Evolutionary conservation across 1,140 invertebrate genomes (phyloP).

Genomic region (Oscheius sp.): DNA sequence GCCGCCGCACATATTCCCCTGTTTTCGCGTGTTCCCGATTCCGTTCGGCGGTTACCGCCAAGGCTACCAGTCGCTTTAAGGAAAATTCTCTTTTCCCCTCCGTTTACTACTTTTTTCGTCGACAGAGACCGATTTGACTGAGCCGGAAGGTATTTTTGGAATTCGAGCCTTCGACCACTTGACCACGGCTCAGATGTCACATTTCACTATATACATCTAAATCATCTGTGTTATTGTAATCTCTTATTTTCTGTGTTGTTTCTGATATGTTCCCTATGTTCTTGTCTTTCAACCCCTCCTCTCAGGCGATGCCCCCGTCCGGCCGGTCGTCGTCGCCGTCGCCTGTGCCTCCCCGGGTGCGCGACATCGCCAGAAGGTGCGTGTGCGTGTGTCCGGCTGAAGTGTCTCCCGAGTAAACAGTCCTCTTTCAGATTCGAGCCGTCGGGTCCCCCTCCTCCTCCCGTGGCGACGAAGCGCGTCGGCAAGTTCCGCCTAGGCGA

Average conservation of each 20-base stretch:
- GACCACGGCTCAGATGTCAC: no score
- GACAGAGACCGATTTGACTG: not conserved
- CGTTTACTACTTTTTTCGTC: not conserved
- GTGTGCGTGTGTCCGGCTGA: no score
- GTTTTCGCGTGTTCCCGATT: no score
- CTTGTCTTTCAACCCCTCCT: not conserved
- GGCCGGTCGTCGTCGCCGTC: not conserved
- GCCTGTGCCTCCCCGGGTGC: not conserved
- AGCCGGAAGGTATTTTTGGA: no score
- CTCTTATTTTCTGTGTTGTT: not conserved
- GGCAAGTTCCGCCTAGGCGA: not conserved
- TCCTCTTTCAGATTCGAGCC: constrained; percentile 1
- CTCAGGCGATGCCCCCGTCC: not conserved
- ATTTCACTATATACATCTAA: no score
- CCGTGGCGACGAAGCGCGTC: not conserved
- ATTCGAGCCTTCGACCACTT: no score
- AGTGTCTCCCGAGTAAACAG: not conserved
- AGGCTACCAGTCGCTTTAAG: no score
- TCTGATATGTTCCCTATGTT: no score
- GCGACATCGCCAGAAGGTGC: not conserved
- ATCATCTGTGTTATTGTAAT: no score
- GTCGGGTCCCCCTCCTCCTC: no score
- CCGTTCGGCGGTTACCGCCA: no score
- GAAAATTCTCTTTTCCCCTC: not conserved
- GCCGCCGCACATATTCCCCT: no score